Conservation (phyloP, 2,797 vertebrate genomes). For the Labeo calbasu region DNA sequence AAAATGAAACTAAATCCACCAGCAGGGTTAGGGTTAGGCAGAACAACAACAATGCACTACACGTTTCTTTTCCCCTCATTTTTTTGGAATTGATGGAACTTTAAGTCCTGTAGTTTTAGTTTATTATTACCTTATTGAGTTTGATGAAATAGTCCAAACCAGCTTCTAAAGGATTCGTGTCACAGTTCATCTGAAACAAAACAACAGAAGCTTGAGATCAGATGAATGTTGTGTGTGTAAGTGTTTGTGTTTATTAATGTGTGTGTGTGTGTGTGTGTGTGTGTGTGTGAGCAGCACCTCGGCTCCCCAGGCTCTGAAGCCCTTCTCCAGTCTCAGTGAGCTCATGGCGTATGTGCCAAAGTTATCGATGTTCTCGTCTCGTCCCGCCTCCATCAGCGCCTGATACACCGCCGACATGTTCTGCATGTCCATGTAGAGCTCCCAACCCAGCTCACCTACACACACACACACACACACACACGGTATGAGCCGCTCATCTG, state of each 20-base stretch:
- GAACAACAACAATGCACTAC: too few species aligned
- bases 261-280: background rate
- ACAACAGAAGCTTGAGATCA: conserved; percentile 26
- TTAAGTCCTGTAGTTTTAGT: background rate
- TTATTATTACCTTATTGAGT: conserved; percentile 87
- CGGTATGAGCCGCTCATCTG: background rate
- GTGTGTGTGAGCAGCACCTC: conserved; percentile 80
- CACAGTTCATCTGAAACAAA: conserved; percentile 91
- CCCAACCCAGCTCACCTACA: conserved; percentile 96
- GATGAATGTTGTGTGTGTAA: background rate
- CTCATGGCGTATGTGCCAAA: conserved; percentile 94
- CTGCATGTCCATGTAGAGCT: conserved; percentile 88
- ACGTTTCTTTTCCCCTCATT: too few species aligned
- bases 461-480: background rate
- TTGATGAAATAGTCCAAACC: conserved; percentile 95
- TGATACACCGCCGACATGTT: conserved; percentile 83
- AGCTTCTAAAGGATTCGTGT: conserved; percentile 95
- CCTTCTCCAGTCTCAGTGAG: conserved; percentile 92
- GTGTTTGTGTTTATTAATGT: background rate
- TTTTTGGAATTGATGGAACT: too few species aligned
- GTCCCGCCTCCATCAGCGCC: conserved; percentile 88
- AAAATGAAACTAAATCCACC: too few species aligned
- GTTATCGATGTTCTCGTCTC: conserved; percentile 88
- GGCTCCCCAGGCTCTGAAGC: conserved; percentile 95
- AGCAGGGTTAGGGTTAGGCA: too few species aligned